Percentiles rank a stretch among this genome's conserved stretches.
phyloP scores from a whole-genome alignment of 30 jellyfish, hydroid and myxozoan genomes.

The Nemopilema nomurai region DNA sequence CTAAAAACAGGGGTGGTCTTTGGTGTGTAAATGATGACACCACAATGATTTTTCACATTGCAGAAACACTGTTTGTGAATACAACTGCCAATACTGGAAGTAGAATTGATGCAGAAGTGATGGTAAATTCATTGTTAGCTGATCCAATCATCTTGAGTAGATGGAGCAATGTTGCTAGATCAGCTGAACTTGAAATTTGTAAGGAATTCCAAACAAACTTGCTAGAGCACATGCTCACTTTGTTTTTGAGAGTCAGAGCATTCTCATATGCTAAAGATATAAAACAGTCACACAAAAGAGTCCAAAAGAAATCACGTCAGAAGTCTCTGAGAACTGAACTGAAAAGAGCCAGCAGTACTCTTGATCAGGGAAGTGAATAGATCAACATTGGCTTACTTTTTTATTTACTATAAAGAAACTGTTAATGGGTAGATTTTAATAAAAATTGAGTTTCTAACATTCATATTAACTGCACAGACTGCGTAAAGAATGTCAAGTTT shows the following conservation, averaged over 20 bases:
- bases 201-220: background rate
- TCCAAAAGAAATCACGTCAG: background rate
- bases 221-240: background rate
- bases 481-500: too few relatives aligned
- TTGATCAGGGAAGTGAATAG: background rate
- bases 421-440: background rate
- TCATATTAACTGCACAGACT: too few relatives aligned
- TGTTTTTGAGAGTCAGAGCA: background rate
- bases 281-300: constrained; percentile 3
- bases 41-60: background rate
- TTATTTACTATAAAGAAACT: too few relatives aligned
- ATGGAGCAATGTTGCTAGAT: constrained; percentile 1
- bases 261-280: constrained; percentile 13
- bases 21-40: background rate
- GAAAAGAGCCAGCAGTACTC: background rate
- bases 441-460: too few relatives aligned
- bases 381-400: background rate
- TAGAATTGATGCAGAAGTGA: background rate
- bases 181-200: background rate
- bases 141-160: constrained; percentile 7
- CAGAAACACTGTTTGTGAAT: constrained; percentile 3
- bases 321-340: background rate
- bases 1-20: background rate
- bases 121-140: background rate
- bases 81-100: constrained; percentile 1